Conservation (phyloP, 2,888 invertebrate genomes). For the Pemphredon lugubris region DNA sequence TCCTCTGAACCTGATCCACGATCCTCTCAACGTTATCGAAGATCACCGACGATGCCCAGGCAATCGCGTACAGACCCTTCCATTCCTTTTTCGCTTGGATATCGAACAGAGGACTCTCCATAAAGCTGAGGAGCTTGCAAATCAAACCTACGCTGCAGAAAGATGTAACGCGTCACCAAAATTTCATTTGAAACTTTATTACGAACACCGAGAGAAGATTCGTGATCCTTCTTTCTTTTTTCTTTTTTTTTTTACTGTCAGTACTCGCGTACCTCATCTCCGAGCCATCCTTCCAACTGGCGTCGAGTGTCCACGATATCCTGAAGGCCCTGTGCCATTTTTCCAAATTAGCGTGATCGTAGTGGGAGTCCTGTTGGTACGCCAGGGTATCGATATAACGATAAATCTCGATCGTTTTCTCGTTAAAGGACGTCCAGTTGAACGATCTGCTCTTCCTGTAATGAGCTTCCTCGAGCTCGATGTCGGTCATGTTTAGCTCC, state of each 20-base stretch:
- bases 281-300: constrained; percentile 62
- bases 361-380: constrained; percentile 59
- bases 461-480: constrained; percentile 44
- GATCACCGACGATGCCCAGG: constrained; percentile 68
- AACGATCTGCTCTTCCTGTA: constrained; percentile 48
- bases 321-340: constrained; percentile 60
- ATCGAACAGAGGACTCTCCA: constrained; percentile 72
- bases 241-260: no score
- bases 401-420: constrained; percentile 69
- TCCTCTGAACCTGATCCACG: constrained; percentile 67
- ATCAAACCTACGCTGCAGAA: constrained; percentile 75
- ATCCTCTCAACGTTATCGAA: constrained; percentile 68
- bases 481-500: constrained; percentile 63
- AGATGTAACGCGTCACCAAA: constrained; percentile 32
- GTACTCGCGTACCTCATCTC: constrained; percentile 71
- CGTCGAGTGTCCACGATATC: constrained; percentile 65
- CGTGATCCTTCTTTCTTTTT: no score
- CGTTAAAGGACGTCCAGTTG: constrained; percentile 75
- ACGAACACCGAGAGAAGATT: neutral
- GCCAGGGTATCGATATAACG: constrained; percentile 69
- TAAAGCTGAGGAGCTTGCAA: constrained; percentile 71
- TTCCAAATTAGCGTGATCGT: constrained; percentile 50
- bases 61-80: constrained; percentile 67
- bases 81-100: constrained; percentile 64
- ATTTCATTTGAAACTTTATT: neutral